Conservation (phyloP, 2,797 vertebrate genomes). For the Gila robusta region DNA sequence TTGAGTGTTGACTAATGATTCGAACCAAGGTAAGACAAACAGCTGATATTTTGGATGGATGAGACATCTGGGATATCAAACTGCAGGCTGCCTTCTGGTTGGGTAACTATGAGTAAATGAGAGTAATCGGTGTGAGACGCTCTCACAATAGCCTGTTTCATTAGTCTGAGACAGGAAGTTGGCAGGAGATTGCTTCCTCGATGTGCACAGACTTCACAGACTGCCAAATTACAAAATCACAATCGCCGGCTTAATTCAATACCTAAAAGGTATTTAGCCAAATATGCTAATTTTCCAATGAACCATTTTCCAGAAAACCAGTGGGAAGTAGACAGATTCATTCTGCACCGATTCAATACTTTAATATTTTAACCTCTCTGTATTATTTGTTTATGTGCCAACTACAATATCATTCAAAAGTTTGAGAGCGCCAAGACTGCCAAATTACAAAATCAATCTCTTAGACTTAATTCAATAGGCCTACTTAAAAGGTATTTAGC, state of each 20-base stretch:
- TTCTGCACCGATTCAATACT: slow-evolving; percentile 66
- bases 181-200: slow-evolving; percentile 58
- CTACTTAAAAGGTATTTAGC: slow-evolving; percentile 62
- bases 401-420: background rate
- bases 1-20: slow-evolving; percentile 14
- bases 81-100: slow-evolving; percentile 29
- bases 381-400: slow-evolving; percentile 3
- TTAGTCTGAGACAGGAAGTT: slow-evolving; percentile 62
- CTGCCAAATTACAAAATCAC: slow-evolving; percentile 60
- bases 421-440: slow-evolving; percentile 35
- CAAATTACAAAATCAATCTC: slow-evolving; percentile 61
- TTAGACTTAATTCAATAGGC: slow-evolving; percentile 57
- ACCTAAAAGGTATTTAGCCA: slow-evolving; percentile 64
- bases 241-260: slow-evolving; percentile 61
- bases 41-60: slow-evolving; percentile 4
- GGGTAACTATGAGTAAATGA: slow-evolving; percentile 33
- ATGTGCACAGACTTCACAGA: slow-evolving; percentile 60
- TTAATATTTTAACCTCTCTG: slow-evolving; percentile 59
- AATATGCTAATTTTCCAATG: slow-evolving; percentile 59
- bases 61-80: slow-evolving; percentile 2
- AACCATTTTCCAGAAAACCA: slow-evolving; percentile 37
- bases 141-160: slow-evolving; percentile 65
- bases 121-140: slow-evolving; percentile 59
- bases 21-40: slow-evolving; percentile 6
- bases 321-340: slow-evolving; percentile 69